Evolutionary conservation across 2,113 vertebrate genomes (phyloP), one percentile per base, ranked within the genome.

Genomic region (Burhinus oedicnemus): DNA sequence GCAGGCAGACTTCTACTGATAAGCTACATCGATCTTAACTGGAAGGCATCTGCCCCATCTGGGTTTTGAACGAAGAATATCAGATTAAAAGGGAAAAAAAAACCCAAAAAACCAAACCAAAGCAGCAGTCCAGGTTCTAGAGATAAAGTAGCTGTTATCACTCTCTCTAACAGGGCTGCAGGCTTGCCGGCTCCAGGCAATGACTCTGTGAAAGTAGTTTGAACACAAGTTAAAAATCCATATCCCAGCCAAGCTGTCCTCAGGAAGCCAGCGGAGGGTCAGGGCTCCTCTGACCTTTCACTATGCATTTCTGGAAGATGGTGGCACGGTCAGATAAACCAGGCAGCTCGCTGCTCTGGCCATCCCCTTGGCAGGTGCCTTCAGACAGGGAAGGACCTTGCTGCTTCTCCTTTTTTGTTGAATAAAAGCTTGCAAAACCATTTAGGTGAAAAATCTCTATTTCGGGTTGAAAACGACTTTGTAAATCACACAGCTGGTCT

Each of bases 301-400:
- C 52, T 6, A 5, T 1, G 0, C 7, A 1, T 2, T 71, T 29
- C 77, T 60, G 79, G 51, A 52, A 38, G 45, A 9, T 0, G 6
- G 12, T 29, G 68, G 25, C 78, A n/a, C 44, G 17, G 8, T 19
- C 90, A 61, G 64, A 1, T 3, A 16, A 11, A 1, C 13, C 3
- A 2, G 34, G 58, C 14, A 69, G 49, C 51, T 66, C 68, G 2
- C 13, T 5, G 23, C 62, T n/a, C 49, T 4, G 1, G 22, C 15
- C 66, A 23, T 2, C 36, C 52, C 44, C 57, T n/a, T 2, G 5
- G n/a, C 52, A 68, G 61, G 61, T n/a, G 52, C 52, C 52, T 30
- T 15, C 61, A 17, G 55, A 13, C 68, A 32, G 47, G 42, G 66
- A 45, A 86, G 17, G 7, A 12, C 57, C 69, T 55, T 6, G 3